Percentiles rank a stretch among this genome's conserved stretches.
Evolutionary conservation across 2,888 invertebrate species (phyloP).

Genomic region (Diogma glabrata): DNA sequence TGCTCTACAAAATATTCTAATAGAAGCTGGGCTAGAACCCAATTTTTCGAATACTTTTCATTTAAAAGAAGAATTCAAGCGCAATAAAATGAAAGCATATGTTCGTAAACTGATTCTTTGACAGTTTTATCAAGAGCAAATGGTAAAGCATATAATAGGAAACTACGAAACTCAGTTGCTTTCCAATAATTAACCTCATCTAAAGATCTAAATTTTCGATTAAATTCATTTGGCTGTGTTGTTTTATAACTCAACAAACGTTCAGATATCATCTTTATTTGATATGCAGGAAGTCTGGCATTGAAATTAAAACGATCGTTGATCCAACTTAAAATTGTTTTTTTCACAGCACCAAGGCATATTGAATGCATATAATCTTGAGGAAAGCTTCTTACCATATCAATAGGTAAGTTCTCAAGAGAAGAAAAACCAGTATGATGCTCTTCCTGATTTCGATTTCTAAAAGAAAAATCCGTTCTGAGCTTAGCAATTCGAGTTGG

Average conservation of each 20-base stretch:
- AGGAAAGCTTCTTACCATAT: slow-evolving; percentile 3
- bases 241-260: not conserved
- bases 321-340: too few relatives aligned
- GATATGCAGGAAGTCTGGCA: not conserved
- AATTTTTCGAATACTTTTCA: not conserved
- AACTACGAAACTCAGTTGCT: not conserved
- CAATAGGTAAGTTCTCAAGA: not conserved
- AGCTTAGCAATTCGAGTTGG: not conserved
- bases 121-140: not conserved
- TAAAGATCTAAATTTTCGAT: too few relatives aligned
- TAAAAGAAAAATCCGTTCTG: not conserved
- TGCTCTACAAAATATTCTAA: not conserved
- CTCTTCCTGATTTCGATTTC: not conserved
- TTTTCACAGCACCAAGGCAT: slow-evolving; percentile 1
- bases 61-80: not conserved
- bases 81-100: not conserved
- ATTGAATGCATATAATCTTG: slow-evolving; percentile 3
- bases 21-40: not conserved
- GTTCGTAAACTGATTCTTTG: not conserved
- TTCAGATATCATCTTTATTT: too few relatives aligned
- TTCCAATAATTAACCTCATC: not conserved
- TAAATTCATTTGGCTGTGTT: slow-evolving; percentile 3
- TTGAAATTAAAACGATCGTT: too few relatives aligned
- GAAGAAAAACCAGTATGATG: slow-evolving; percentile 1
- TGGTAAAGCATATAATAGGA: not conserved